phyloP scores from a whole-genome alignment of 2,113 vertebrate species.

The Tyrannus savana region DNA sequence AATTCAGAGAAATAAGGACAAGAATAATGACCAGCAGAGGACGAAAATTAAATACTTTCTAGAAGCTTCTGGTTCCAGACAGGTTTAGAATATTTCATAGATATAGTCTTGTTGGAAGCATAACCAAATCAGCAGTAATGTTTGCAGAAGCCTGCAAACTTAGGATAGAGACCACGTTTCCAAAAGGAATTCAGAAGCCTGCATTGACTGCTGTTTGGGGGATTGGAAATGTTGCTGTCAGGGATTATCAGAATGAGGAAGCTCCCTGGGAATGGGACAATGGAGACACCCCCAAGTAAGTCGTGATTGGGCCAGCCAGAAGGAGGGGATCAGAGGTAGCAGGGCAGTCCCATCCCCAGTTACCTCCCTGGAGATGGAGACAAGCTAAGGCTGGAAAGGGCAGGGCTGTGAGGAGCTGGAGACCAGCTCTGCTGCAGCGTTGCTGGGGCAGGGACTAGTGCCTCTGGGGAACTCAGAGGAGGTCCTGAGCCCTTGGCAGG shows the following conservation, averaged over 20 bases:
- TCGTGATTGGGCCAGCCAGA: no score
- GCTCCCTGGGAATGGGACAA: not conserved
- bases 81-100: not conserved
- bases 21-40: not conserved
- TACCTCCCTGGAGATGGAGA: not conserved
- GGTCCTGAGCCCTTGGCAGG: not conserved
- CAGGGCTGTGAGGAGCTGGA: not conserved
- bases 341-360: not conserved
- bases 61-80: not conserved
- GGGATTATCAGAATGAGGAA: not conserved
- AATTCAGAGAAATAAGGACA: not conserved
- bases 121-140: not conserved
- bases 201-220: not conserved
- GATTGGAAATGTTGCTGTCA: rapidly evolving
- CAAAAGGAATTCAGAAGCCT: not conserved
- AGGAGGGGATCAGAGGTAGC: not conserved
- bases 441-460: rapidly evolving
- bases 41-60: not conserved
- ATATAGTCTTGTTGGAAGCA: not conserved
- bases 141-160: not conserved
- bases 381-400: rapidly evolving
- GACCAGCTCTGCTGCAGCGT: not conserved
- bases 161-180: not conserved
- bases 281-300: rapidly evolving
- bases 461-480: rapidly evolving